Base-by-base conservation (phyloP, 30 jellyfish, hydroid and myxozoan species). In the Sanderia malayensis region DNA sequence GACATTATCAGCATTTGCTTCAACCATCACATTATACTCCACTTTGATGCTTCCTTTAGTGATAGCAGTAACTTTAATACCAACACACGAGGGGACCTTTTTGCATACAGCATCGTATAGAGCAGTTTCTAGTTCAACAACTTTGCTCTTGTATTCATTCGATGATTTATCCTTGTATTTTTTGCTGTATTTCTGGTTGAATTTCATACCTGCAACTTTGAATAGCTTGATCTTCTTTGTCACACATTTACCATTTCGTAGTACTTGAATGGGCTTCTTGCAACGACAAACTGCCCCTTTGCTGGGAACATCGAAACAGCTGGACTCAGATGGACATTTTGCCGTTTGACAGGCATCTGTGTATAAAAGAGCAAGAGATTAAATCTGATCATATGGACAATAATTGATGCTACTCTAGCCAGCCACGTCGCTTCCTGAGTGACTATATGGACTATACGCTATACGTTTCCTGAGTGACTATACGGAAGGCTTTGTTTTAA, bases 251-350 rank as follows among this genome's bases (percentile, higher is more conserved):
- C 46, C 46, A 31, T 70, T 70, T 30, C 28, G 44, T 60, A 70
- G 55, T 1, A 70, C 31, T 29, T 70, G 69, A 23, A 47, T 21
- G 0, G 57, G 33, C 7, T 28, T 11, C 15, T 17, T 44, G 58
- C 81, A 70, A 13, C 17, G n/a, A 30, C 81, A 70, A n/a, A 70
- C 70, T 8, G 81, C 57, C 15, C 69, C 81, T 22, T 13, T 20
- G 0, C 21, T 20, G 8, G 70, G 57, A 15, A 46, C 59, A 26
- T 44, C 46, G 37, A 22, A 15, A 45, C 79, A 66, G n/a, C 8
- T 28, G 1, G 79, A 41, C 7, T 25, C 29, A 17, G 31, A 41
- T 6, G 79, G 79, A 49, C 79, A 66, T 1, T 2, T 0, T 23
- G 8, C 37, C 9, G 26, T 66, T n/a, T 66, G 27, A 63, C 79